Conservation (phyloP, 2,888 invertebrate species). For the Cenopis cana region DNA sequence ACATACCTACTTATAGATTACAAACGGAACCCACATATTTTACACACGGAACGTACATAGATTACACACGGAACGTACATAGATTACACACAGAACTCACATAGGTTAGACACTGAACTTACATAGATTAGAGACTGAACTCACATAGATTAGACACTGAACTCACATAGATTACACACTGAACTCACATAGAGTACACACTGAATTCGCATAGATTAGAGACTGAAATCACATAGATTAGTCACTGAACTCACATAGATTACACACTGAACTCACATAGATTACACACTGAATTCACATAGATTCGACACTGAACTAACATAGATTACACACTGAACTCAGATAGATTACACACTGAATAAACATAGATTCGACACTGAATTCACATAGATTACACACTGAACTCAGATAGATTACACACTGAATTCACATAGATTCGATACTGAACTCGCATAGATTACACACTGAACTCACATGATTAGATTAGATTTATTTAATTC, state of each 20-base stretch:
- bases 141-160: no score
- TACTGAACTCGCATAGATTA: no score
- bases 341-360: background rate
- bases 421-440: background rate
- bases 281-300: background rate
- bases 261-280: background rate
- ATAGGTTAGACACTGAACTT: no score
- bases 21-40: no score
- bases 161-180: no score
- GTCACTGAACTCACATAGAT: background rate
- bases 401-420: background rate
- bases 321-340: background rate
- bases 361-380: no score
- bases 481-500: no score
- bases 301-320: background rate
- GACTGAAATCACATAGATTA: background rate
- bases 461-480: no score
- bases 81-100: background rate
- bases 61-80: background rate
- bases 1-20: no score
- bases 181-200: no score
- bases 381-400: background rate
- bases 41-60: no score
- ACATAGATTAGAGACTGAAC: no score
- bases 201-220: background rate